phyloP scores from a whole-genome alignment of 1,140 invertebrate genomes.

The Arctopsyche grandis region DNA sequence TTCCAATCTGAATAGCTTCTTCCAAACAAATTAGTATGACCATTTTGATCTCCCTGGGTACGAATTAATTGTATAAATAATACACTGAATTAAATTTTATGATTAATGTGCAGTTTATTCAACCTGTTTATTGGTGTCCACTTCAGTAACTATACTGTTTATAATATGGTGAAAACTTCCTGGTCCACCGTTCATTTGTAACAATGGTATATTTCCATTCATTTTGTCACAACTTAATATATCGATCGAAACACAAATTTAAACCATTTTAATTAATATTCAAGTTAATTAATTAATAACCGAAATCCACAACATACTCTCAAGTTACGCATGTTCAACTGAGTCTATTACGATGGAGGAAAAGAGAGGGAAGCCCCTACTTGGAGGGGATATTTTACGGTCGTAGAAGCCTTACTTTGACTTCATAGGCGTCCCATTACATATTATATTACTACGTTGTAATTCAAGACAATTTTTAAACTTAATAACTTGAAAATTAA shows the following conservation, averaged over 20 bases:
- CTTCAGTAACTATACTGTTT: background rate
- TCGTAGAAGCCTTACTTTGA: background rate
- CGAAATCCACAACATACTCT: background rate
- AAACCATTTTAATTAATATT: background rate
- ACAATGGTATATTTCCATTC: background rate
- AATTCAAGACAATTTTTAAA: no score
- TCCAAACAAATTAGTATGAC: background rate
- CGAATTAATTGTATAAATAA: background rate
- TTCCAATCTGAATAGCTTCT: slow-evolving; percentile 60
- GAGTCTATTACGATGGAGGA: background rate
- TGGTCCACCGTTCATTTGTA: slow-evolving; percentile 27
- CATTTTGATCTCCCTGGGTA: background rate
- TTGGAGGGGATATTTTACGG: background rate
- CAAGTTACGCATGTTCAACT: slow-evolving; percentile 9
- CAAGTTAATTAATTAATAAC: background rate
- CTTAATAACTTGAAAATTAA: no score
- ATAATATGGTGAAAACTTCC: background rate
- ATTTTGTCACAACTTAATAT: background rate
- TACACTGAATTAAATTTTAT: background rate
- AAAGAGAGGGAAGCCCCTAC: background rate
- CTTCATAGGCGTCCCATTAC: background rate
- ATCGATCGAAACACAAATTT: background rate
- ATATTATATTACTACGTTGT: no score
- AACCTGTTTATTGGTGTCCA: background rate
- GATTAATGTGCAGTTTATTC: background rate